A percentile compares a stretch with the other conserved stretches of the same genome.
Evolutionary conservation across 2,888 invertebrate genomes (phyloP).

Genomic region (Lissonota sp.): DNA sequence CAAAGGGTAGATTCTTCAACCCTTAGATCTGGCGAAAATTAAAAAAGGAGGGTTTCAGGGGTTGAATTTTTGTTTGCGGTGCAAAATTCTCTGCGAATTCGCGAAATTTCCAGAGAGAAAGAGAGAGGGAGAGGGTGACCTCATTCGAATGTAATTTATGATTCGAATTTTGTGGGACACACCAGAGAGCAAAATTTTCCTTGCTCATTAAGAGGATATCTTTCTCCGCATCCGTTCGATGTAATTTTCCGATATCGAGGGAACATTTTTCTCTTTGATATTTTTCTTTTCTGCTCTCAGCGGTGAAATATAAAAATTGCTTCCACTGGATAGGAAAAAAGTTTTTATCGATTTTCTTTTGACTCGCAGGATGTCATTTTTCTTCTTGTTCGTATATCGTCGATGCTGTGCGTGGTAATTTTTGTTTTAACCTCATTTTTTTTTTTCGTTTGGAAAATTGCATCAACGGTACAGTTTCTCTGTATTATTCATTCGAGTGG

Average conservation of each 20-base stretch:
- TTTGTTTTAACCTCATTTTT: background rate
- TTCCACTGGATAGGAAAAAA: too few species aligned
- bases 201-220: conserved; percentile 13
- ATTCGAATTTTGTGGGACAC: conserved; percentile 16
- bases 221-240: too few species aligned
- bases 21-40: too few species aligned
- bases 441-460: background rate
- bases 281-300: too few species aligned
- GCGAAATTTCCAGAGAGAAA: background rate
- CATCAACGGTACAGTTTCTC: conserved; percentile 28
- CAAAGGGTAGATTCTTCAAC: too few species aligned
- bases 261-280: too few species aligned
- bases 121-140: background rate
- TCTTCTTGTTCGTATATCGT: background rate
- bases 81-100: conserved; percentile 37
- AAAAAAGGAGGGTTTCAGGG: conserved; percentile 1
- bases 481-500: conserved; percentile 20
- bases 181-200: conserved; percentile 6
- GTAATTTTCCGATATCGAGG: too few species aligned
- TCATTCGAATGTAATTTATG: conserved; percentile 18
- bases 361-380: background rate
- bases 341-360: too few species aligned
- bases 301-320: too few species aligned
- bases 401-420: background rate
- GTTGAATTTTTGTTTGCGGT: conserved; percentile 18